Percentiles rank a stretch among this genome's conserved stretches.
Conservation (phyloP, 2,888 invertebrate species). For the Lypha dubia region DNA sequence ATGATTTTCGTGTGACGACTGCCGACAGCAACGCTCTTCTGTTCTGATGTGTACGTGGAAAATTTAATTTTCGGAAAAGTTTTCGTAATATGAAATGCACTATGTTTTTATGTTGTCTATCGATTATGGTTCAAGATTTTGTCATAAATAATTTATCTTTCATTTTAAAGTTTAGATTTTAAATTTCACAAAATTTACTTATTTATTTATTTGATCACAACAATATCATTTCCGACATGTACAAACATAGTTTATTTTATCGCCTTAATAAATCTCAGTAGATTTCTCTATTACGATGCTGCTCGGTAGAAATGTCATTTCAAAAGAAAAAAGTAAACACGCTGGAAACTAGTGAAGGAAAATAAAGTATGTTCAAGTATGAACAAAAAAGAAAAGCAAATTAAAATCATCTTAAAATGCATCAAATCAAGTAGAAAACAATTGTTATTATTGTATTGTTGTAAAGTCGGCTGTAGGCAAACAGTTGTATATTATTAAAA, state of each 20-base stretch:
- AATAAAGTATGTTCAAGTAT: conserved; percentile 14
- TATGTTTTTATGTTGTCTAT: too few species aligned
- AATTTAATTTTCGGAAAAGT: too few species aligned
- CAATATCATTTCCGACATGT: conserved; percentile 9
- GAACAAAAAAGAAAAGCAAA: conserved; percentile 48
- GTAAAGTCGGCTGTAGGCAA: background rate
- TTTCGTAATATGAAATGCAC: too few species aligned
- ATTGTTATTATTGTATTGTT: conserved; percentile 56
- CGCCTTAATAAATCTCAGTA: conserved; percentile 48
- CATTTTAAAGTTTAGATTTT: background rate
- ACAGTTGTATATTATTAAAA: conserved; percentile 27
- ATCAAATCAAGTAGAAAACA: conserved; percentile 67
- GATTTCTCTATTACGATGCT: conserved; percentile 61
- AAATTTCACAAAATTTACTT: background rate
- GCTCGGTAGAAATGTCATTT: conserved; percentile 41
- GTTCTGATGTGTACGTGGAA: too few species aligned
- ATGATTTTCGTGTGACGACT: too few species aligned
- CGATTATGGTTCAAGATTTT: too few species aligned
- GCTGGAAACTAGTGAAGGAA: background rate
- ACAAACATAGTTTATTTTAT: conserved; percentile 37
- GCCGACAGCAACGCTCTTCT: background rate
- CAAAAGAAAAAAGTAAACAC: too few species aligned
- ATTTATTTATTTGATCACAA: conserved; percentile 7
- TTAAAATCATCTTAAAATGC: conserved; percentile 69
- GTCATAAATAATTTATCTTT: too few species aligned